Base-by-base conservation (phyloP, 2,113 vertebrate genomes). In the Neogale vison region DNA sequence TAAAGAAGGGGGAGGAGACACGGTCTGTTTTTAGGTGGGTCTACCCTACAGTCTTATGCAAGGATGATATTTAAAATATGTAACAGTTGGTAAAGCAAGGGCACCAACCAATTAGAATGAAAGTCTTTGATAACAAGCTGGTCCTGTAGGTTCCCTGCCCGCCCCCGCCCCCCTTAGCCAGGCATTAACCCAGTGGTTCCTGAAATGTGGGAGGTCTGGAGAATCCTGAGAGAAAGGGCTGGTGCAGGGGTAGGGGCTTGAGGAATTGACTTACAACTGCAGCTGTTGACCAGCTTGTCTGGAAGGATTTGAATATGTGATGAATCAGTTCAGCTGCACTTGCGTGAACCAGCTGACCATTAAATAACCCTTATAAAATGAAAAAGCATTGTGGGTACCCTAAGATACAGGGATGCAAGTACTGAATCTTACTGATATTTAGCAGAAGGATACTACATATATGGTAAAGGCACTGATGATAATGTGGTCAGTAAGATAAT, bases 401-500 rank as follows among this genome's bases (percentile, higher is more conserved):
- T 74, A 89, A 89, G 61, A 72, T 39, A 15, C 31, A 63, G 50
- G 15, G 93, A 91, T 71, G 2, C 34, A 65, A 52, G 23, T 26
- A 14, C 23, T 85, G 11, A 23, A 36, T 47, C 14, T 88, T 83
- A 52, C 1, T 79, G 52, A 55, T 52, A 65, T 18, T 96, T 91
- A 81, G 71, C 42, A 96, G 79, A 77, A 77, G 81, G 7, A 26
- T 52, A 67, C 0, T 74, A 4, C 67, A 34, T 55, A 21, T 88
- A 61, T 88, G 61, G 84, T 95, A 81, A 77, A 47, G 39, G 52
- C 91, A 15, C 21, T 57, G 24, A 83, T 17, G 79, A 61, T 85
- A 89, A 90, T 88, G 47, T 57, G 63, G 80, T 88, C 29, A 39
- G 52, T 86, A 83, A 87, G 24, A 59, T 87, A 93, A 93, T 84